phyloP scores from a whole-genome alignment of 2,113 vertebrate species.

The Cheirogaleus medius region DNA sequence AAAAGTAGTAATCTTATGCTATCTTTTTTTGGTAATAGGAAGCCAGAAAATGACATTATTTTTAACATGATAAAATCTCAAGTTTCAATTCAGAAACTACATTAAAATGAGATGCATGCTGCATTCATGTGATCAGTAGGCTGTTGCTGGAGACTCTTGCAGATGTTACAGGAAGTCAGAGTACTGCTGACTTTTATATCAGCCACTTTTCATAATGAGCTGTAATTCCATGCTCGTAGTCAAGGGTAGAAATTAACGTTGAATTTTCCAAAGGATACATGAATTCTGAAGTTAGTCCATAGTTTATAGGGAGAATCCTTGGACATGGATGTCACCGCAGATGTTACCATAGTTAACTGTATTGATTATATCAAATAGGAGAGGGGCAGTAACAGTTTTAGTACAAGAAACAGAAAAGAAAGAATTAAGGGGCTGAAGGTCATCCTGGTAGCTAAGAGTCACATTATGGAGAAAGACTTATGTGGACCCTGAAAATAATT shows the following conservation, averaged over 20 bases:
- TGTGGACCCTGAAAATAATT: not conserved
- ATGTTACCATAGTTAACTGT: not conserved
- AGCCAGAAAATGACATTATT: constrained; percentile 22
- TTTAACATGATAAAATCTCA: constrained; percentile 16
- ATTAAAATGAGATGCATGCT: not conserved
- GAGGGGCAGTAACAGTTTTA: not conserved
- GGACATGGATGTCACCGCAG: not conserved
- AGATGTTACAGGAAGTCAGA: not conserved
- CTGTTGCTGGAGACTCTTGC: not conserved
- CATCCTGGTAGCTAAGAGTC: not conserved
- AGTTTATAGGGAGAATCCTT: not conserved
- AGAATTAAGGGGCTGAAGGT: not conserved
- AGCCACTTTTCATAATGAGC: not conserved
- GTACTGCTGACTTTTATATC: not conserved
- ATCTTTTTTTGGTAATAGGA: not conserved
- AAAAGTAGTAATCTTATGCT: not conserved
- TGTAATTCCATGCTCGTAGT: not conserved
- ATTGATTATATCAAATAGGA: not conserved
- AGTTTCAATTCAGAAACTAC: not conserved
- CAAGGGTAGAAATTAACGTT: not conserved
- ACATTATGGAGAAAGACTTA: not conserved
- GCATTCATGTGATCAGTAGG: not conserved
- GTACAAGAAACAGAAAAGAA: not conserved
- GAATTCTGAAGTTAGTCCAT: not conserved
- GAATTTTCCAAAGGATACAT: not conserved